Evolutionary conservation across 2,888 invertebrate genomes (phyloP).

Genomic region (Macrophya annulata): DNA sequence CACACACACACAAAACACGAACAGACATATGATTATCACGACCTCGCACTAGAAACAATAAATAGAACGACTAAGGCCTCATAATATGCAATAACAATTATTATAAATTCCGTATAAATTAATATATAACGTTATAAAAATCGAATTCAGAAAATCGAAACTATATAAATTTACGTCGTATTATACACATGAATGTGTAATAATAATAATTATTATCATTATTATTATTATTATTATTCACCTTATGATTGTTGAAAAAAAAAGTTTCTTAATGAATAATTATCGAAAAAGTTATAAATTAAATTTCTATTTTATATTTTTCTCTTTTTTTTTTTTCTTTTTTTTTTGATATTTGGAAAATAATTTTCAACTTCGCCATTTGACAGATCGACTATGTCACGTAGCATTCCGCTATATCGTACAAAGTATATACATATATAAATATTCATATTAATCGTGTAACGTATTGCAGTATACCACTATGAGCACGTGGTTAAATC

Average conservation of each 20-base stretch:
- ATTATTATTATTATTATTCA: no score
- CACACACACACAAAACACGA: not conserved
- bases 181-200: not conserved
- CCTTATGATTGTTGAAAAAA: no score
- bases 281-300: not conserved
- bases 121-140: not conserved
- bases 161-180: not conserved
- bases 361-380: not conserved
- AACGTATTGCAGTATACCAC: not conserved
- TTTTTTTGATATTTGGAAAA: not conserved
- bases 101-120: not conserved
- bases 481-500: not conserved
- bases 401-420: not conserved
- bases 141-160: not conserved
- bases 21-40: not conserved
- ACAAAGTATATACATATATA: no score
- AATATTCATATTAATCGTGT: no score
- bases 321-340: not conserved
- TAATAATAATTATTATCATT: no score
- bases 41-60: conserved; percentile 31
- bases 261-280: no score
- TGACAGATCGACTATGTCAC: not conserved
- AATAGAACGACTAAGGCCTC: not conserved
- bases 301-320: no score
- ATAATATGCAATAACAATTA: not conserved